Percentiles rank a stretch among this genome's conserved stretches.
Evolutionary conservation across 2,888 invertebrate species (phyloP).

Genomic region (Fragum sueziense): DNA sequence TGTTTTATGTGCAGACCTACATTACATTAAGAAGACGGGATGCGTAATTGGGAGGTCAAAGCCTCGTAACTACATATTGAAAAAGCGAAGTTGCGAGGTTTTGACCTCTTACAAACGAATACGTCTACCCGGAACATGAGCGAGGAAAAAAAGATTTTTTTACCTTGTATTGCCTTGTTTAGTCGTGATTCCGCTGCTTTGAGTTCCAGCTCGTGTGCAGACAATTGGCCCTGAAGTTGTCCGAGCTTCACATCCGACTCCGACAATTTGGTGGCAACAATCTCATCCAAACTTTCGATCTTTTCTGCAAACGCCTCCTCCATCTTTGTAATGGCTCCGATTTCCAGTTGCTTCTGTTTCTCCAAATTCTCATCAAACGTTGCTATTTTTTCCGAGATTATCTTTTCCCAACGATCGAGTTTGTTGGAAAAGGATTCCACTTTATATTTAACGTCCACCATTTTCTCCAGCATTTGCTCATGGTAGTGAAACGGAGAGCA

Average conservation of each 20-base stretch:
- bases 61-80: no score
- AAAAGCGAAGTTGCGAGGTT: no score
- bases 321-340: neutral
- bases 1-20: no score
- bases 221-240: neutral
- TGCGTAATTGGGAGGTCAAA: no score
- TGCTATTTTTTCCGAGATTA: neutral
- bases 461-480: conserved; percentile 13
- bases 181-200: neutral
- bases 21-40: no score
- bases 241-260: neutral
- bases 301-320: neutral
- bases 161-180: neutral
- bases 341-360: neutral
- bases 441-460: conserved; percentile 9
- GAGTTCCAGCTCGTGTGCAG: neutral
- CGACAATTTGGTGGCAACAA: neutral
- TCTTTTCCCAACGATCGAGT: neutral
- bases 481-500: conserved; percentile 10
- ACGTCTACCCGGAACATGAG: no score
- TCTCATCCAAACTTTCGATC: neutral
- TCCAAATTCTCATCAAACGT: neutral
- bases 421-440: neutral
- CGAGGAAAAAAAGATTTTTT: neutral
- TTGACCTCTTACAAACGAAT: no score